Base-by-base conservation (phyloP, 2,113 vertebrate genomes). In the Herpetotheres cachinnans region DNA sequence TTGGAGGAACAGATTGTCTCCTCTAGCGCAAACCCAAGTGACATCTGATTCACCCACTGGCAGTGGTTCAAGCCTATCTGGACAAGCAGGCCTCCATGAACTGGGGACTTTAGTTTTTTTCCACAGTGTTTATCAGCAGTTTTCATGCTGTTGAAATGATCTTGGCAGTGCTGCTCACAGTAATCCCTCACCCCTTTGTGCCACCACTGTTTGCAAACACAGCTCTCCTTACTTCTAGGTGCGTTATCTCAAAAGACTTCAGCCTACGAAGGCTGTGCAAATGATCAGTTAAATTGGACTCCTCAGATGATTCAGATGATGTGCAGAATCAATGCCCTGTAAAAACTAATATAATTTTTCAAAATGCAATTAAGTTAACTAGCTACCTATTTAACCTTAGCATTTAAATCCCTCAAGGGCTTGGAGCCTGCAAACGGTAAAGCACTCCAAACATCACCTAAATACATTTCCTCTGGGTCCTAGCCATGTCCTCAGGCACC, bases 41-140 rank as follows among this genome's bases (percentile, higher is more conserved):
- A 95, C 96, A 94, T 96, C 95, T 89, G 95, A 97, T 97, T 97
- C 93, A 95, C 83, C 78, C 49, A 11, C 82, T 97, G 96, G 97
- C 96, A 97, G 95, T 56, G 17, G 13, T 91, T 97, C 96, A 97
- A 85, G 90, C 85, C 96, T 98, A 96, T 97, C 97, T 97, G 94
- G 96, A 88, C 54, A 89, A 87, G 86, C 97, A 98, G 94, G 61
- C 84, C 74, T 84, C 69, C 5, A 2, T 89, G 91, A 96, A 97
- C 47, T 56, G 80, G 96, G 88, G 66, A 93, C 81, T 91, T 94
- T 76, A 89, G 56, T 26, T 90, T 93, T 90, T 90, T 93, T 81
- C 61, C 29, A 22, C 54, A 13, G 70, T 2, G 22, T 97, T 98
- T 98, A 97, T 98, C 97, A 98, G 95, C 13, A 29, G 59, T 95